Conservation (phyloP, 2,888 invertebrate genomes). For the Epistrophe eligans region DNA sequence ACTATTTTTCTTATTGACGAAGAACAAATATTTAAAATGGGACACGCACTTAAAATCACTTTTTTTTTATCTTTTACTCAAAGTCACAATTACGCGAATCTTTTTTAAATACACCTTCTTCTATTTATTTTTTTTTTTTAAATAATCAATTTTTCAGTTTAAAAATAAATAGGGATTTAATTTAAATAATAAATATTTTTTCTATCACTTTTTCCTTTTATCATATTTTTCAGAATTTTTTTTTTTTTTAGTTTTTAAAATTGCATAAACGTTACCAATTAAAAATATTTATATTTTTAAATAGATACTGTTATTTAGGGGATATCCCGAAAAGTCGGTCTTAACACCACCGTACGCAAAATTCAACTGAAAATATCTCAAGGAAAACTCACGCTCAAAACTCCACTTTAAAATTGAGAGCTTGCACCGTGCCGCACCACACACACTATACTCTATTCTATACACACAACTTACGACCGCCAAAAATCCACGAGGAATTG, state of each 20-base stretch:
- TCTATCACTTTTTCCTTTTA: slow-evolving; percentile 7
- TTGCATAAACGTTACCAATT: slow-evolving; percentile 23
- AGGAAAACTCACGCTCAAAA: slow-evolving; percentile 74
- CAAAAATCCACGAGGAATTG: slow-evolving; percentile 73
- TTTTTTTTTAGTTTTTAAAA: not conserved
- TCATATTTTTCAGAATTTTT: not conserved
- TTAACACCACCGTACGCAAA: slow-evolving; percentile 83
- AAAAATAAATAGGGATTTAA: not conserved
- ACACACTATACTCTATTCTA: not conserved
- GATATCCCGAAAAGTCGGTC: slow-evolving; percentile 80
- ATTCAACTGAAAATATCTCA: slow-evolving; percentile 80
- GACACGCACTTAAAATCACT: slow-evolving; percentile 15
- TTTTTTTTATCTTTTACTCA: not conserved
- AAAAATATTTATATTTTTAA: not conserved
- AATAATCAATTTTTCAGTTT: not conserved
- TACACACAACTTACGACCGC: slow-evolving; percentile 48
- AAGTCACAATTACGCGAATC: not conserved
- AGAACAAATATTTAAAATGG: not conserved
- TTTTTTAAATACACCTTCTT: not conserved
- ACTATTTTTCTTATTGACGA: slow-evolving; percentile 33
- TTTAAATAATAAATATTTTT: not conserved
- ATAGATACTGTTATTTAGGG: slow-evolving; percentile 49
- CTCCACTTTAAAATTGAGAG: slow-evolving; percentile 54
- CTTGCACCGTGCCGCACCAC: slow-evolving; percentile 18
- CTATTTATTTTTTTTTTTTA: not conserved